A percentile compares a stretch with the other conserved stretches of the same genome.
These are phyloP conservation scores for Typhlichthys subterraneus DNA, from an alignment of 2,797 vertebrate species.

Conservation along the genomic window DNA sequence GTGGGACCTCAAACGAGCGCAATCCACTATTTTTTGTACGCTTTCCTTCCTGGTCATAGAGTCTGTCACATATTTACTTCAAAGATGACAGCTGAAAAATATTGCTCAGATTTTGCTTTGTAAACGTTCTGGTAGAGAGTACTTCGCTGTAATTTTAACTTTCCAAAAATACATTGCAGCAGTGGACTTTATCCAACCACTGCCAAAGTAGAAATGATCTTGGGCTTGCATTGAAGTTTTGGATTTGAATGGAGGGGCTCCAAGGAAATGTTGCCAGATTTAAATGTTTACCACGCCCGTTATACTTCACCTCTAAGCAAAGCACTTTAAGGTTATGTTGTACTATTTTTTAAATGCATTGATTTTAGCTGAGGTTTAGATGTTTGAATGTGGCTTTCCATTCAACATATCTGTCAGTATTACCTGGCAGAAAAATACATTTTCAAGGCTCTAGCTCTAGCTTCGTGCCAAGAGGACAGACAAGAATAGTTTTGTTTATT, in stretches of 20 bases:
- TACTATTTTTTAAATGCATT: conserved; percentile 30
- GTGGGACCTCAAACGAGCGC: background rate
- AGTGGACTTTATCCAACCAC: conserved; percentile 36
- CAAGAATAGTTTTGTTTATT: conserved; percentile 31
- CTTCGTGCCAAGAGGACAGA: conserved; percentile 3
- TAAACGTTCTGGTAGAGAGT: conserved; percentile 15
- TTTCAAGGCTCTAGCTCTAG: background rate
- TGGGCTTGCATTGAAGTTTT: conserved; percentile 45
- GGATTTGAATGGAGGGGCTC: conserved; percentile 41
- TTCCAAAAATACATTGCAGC: conserved; percentile 20
- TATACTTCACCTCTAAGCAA: conserved; percentile 38
- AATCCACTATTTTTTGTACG: background rate
- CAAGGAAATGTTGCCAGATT: conserved; percentile 37
- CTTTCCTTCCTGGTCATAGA: too few species aligned
- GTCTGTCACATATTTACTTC: background rate
- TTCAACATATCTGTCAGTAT: background rate
- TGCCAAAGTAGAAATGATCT: conserved; percentile 36
- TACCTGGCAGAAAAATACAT: background rate
- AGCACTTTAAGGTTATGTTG: conserved; percentile 36
- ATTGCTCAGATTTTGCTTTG: conserved; percentile 8
- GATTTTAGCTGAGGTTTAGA: conserved; percentile 1
- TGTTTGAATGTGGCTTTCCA: conserved; percentile 21
- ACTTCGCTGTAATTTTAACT: conserved; percentile 30
- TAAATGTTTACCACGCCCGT: conserved; percentile 46
- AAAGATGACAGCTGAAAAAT: background rate